These are phyloP conservation scores for Athripsodes cinereus DNA, from an alignment of 2,888 invertebrate genomes.

Conservation along the genomic window DNA sequence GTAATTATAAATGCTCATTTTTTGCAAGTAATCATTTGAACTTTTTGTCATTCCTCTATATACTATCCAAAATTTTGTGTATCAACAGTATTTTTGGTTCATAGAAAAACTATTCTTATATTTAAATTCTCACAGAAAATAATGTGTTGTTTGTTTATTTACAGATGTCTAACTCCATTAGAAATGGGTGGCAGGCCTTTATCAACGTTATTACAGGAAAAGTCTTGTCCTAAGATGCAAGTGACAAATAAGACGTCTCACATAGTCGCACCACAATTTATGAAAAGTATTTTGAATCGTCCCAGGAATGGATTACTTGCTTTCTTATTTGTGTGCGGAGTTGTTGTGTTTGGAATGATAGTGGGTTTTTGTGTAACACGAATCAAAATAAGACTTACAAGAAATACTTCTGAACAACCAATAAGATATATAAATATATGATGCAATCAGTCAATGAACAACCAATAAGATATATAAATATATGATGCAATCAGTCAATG, in stretches of 20 bases:
- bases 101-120: too few relatives aligned
- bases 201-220: slow-evolving; percentile 2
- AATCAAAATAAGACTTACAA: slow-evolving; percentile 16
- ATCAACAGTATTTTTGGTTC: too few relatives aligned
- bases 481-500: too few relatives aligned
- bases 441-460: too few relatives aligned
- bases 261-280: slow-evolving; percentile 21
- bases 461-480: too few relatives aligned
- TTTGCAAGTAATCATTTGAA: too few relatives aligned
- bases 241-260: not conserved
- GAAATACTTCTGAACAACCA: not conserved
- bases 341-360: slow-evolving; percentile 34
- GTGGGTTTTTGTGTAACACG: slow-evolving; percentile 35
- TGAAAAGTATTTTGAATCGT: slow-evolving; percentile 28
- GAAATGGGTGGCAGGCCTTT: slow-evolving; percentile 36
- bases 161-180: slow-evolving; percentile 46
- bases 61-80: too few relatives aligned
- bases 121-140: too few relatives aligned
- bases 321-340: slow-evolving; percentile 34
- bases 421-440: slow-evolving; percentile 11
- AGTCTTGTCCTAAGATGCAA: too few relatives aligned
- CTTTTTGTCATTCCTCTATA: too few relatives aligned
- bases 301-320: slow-evolving; percentile 37
- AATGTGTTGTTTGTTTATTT: too few relatives aligned
- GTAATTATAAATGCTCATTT: too few relatives aligned